Conservation (phyloP, 1,140 invertebrate genomes). For the Drosophila obscura region DNA sequence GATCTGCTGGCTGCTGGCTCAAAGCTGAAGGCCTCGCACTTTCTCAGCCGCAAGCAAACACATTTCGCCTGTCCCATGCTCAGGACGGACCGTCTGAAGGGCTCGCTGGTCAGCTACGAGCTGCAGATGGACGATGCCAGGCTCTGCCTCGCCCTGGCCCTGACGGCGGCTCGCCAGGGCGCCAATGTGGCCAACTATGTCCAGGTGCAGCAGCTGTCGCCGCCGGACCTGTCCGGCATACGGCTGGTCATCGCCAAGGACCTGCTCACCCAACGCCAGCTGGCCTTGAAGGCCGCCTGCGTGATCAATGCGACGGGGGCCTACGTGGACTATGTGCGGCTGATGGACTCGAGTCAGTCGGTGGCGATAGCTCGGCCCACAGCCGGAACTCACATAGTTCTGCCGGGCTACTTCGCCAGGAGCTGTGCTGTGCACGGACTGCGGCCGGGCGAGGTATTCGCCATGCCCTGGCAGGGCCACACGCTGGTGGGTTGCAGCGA, state of each 20-base stretch:
- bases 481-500: slow-evolving; percentile 13
- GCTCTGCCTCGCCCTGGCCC: slow-evolving; percentile 12
- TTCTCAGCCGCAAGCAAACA: background rate
- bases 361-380: slow-evolving; percentile 3
- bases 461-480: slow-evolving; percentile 26
- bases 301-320: slow-evolving; percentile 26
- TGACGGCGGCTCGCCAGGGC: slow-evolving; percentile 14
- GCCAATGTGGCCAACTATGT: slow-evolving; percentile 20
- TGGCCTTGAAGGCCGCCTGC: background rate
- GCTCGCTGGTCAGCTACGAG: slow-evolving; percentile 22
- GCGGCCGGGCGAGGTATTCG: background rate
- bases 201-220: background rate
- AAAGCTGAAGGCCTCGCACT: slow-evolving; percentile 15
- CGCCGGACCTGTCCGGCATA: background rate
- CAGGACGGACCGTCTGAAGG: background rate
- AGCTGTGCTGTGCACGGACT: slow-evolving; percentile 15
- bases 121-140: slow-evolving; percentile 25
- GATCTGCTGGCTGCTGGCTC: slow-evolving; percentile 5
- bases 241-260: slow-evolving; percentile 6
- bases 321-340: slow-evolving; percentile 15
- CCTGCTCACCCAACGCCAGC: background rate
- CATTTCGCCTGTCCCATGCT: slow-evolving; percentile 21
- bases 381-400: slow-evolving; percentile 15
- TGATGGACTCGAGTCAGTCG: background rate
- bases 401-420: slow-evolving; percentile 17